Evolutionary conservation across 2,113 vertebrate genomes (phyloP).

Genomic region (Megaceryle maxima): DNA sequence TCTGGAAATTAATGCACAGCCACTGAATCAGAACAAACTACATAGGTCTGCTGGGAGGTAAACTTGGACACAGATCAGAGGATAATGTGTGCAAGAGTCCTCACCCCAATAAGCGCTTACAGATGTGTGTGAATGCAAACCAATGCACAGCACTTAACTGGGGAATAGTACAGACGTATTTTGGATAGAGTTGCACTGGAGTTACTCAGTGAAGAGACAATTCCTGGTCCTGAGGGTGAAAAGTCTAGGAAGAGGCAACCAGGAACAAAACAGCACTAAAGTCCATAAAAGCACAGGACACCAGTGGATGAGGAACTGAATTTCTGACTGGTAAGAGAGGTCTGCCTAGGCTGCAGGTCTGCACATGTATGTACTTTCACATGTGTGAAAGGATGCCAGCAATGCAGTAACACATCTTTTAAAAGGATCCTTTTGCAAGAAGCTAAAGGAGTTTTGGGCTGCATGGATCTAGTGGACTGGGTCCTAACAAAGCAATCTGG

Average conservation of each 20-base stretch:
- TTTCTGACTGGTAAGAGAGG: neutral
- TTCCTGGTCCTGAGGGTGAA: neutral
- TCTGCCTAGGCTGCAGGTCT: neutral
- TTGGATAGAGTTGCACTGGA: neutral
- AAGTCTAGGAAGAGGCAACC: neutral
- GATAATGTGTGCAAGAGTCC: neutral
- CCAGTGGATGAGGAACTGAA: neutral
- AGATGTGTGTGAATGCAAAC: neutral
- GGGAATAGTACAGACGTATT: neutral
- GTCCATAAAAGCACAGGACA: neutral
- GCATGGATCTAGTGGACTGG: neutral
- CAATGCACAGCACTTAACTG: neutral
- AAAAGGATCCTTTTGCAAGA: neutral
- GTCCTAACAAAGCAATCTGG: neutral
- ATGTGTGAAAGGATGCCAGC: neutral
- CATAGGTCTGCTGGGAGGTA: neutral
- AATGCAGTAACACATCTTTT: neutral
- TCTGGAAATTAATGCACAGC: neutral
- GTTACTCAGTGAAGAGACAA: neutral
- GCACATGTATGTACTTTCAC: too few species aligned
- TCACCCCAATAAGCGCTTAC: neutral
- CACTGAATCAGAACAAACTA: neutral
- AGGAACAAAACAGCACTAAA: neutral
- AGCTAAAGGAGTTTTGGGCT: neutral
- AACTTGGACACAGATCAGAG: neutral